Evolutionary conservation across 2,797 vertebrate genomes (phyloP), one percentile per base, ranked within the genome.

Genomic region (Antrozous pallidus): DNA sequence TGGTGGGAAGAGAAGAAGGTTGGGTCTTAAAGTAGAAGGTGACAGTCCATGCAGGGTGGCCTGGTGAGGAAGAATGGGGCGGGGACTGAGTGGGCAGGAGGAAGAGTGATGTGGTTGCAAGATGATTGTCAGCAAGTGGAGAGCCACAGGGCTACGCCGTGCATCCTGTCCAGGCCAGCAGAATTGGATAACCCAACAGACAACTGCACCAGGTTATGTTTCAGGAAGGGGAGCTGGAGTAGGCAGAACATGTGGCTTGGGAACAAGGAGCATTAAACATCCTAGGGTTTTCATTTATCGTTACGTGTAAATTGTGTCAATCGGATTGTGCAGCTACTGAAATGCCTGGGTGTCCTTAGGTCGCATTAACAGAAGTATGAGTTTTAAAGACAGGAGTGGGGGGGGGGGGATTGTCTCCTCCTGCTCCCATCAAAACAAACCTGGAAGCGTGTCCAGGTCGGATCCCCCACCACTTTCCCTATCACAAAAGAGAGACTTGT

Each of bases 311-410:
- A 73, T 11, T 13, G 8, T 88, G 49, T 79, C 47, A 28, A 14
- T 1, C 36, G 45, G 90, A 71, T 5, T 18, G 58, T 22, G 38
- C 61, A 40, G 38, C 36, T 33, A 38, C 71, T 36, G 33, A 82
- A 82, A 71, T 36, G 24, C 28, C 54, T 45, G 20, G 7, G 31
- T 36, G 49, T 71, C 4, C 47, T 81, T 71, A 11, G 74, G 51
- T 36, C 38, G 54, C 51, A 51, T 77, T 88, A 45, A 33, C 2
- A 81, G 49, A 80, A 65, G 82, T 38, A 70, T 42, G 73, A 71
- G 36, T 2, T 69, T 85, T 13, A 80, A 80, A 91, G 49, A 70
- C 8, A 47, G 49, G 65, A 93, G n/a, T n/a, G n/a, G n/a, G n/a
- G n/a, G n/a, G n/a, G n/a, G n/a, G 70, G 75, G 40, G 38, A 83